Conservation (phyloP, 1,140 invertebrate species). For the Hyles vespertilio region DNA sequence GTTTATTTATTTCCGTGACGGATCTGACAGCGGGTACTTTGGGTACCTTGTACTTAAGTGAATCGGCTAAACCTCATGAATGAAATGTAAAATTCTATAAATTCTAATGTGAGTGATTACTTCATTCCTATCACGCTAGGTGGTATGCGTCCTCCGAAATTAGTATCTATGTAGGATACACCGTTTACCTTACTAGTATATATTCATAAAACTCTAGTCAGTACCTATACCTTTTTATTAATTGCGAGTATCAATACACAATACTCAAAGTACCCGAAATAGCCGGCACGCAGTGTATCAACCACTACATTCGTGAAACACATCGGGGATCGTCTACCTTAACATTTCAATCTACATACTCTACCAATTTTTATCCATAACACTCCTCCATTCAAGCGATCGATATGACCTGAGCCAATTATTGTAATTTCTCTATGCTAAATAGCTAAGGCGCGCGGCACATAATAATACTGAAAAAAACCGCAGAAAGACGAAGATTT, state of each 20-base stretch:
- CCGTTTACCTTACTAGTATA: too few relatives aligned
- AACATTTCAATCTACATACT: neutral
- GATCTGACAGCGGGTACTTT: neutral
- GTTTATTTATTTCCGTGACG: neutral
- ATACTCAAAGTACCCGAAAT: too few relatives aligned
- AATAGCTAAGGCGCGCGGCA: slow-evolving; percentile 40
- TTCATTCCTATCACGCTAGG: neutral
- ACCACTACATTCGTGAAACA: neutral
- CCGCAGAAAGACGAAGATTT: neutral
- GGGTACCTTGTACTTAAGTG: neutral
- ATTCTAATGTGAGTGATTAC: neutral
- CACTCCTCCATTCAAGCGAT: too few relatives aligned
- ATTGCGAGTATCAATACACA: too few relatives aligned
- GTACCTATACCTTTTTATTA: too few relatives aligned
- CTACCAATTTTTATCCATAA: neutral
- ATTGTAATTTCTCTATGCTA: neutral
- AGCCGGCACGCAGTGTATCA: neutral
- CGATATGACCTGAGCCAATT: neutral
- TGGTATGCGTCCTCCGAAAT: neutral
- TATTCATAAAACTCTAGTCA: too few relatives aligned
- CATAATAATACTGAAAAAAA: slow-evolving; percentile 41
- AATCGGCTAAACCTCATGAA: neutral
- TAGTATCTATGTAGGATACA: neutral
- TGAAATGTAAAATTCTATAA: neutral
- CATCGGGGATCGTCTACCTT: neutral